Evolutionary conservation across 2,888 invertebrate genomes (phyloP).

Genomic region (Phaedon cochleariae): DNA sequence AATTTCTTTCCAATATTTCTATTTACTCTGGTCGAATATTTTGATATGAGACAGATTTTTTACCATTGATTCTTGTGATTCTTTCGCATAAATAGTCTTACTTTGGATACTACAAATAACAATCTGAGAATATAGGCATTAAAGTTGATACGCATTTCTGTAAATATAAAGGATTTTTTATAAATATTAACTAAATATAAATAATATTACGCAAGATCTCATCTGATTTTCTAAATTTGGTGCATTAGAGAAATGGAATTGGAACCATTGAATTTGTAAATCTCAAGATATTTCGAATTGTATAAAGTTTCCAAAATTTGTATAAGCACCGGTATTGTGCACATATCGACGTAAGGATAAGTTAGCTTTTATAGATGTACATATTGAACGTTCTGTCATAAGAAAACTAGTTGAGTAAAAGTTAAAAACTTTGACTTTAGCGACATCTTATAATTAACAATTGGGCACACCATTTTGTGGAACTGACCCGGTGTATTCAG

Average conservation of each 20-base stretch:
- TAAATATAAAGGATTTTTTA: constrained; percentile 1
- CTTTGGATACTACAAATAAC: too few relatives aligned
- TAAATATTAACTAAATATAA: too few relatives aligned
- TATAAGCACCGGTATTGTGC: constrained; percentile 45
- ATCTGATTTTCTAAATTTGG: background rate
- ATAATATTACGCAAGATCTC: too few relatives aligned
- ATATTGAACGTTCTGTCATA: constrained; percentile 35
- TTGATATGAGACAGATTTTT: too few relatives aligned
- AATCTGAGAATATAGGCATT: too few relatives aligned
- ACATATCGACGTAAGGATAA: constrained; percentile 47
- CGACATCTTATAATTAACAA: constrained; percentile 29
- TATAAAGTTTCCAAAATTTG: constrained; percentile 43
- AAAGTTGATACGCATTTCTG: background rate
- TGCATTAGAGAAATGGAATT: background rate
- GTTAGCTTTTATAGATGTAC: constrained; percentile 50
- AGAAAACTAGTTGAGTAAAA: constrained; percentile 20
- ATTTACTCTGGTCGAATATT: too few relatives aligned
- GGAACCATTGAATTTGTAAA: background rate
- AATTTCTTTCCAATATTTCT: too few relatives aligned
- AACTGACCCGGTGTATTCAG: constrained; percentile 54
- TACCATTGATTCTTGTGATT: too few relatives aligned
- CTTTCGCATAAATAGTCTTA: too few relatives aligned
- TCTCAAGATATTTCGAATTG: constrained; percentile 26
- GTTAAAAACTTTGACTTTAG: constrained; percentile 24
- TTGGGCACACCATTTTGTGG: constrained; percentile 32